These are phyloP conservation scores for Eristalinus sepulchralis DNA, from an alignment of 2,888 invertebrate species.

Conservation along the genomic window DNA sequence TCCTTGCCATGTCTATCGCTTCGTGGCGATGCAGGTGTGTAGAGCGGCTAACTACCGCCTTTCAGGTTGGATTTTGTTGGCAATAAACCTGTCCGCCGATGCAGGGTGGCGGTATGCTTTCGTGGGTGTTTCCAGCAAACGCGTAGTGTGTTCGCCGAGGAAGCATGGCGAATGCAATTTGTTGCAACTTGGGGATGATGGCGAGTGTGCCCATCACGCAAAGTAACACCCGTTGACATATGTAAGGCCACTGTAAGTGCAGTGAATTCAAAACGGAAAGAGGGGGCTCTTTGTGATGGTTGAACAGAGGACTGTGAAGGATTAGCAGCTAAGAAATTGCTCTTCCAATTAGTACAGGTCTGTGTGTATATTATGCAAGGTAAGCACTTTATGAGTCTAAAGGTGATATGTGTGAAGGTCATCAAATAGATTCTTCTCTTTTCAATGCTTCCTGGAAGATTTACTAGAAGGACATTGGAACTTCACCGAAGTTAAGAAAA, in stretches of 20 bases:
- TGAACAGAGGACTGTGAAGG: constrained; percentile 24
- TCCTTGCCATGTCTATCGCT: constrained; percentile 24
- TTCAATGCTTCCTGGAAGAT: too few relatives aligned
- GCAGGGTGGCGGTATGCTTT: neutral
- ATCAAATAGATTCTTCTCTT: too few relatives aligned
- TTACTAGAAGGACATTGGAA: too few relatives aligned
- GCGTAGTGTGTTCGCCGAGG: constrained; percentile 32
- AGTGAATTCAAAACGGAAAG: constrained; percentile 8
- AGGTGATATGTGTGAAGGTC: too few relatives aligned
- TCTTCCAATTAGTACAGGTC: neutral
- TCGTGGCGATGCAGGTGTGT: neutral
- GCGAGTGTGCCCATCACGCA: constrained; percentile 16
- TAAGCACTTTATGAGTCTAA: too few relatives aligned
- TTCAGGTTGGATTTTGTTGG: constrained; percentile 3
- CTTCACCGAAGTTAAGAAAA: too few relatives aligned
- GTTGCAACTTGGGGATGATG: constrained; percentile 3
- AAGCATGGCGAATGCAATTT: constrained; percentile 58
- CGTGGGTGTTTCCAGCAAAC: neutral
- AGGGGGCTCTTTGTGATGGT: constrained; percentile 31
- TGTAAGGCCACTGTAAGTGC: constrained; percentile 57
- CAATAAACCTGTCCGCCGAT: constrained; percentile 12
- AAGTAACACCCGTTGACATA: constrained; percentile 59
- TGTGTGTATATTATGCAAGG: neutral
- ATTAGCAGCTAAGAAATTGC: constrained; percentile 45
- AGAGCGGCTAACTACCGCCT: neutral